Evolutionary conservation across 2,797 vertebrate species (phyloP).

Genomic region (Poeciliopsis presidionis): DNA sequence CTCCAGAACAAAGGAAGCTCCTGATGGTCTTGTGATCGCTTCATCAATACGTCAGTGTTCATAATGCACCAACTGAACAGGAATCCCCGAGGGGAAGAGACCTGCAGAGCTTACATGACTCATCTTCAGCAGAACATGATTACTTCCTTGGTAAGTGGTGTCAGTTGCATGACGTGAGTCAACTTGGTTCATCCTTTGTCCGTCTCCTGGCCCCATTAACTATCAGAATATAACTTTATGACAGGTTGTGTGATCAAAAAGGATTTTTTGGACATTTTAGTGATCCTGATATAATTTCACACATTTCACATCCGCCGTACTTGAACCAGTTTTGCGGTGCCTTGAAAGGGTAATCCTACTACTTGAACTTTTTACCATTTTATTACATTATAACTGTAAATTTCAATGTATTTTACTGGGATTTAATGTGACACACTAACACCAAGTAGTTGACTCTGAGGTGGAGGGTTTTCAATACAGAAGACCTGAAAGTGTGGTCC

Average conservation of each 20-base stretch:
- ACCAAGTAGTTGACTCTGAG: not conserved
- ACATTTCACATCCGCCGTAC: not conserved
- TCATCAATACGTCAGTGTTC: conserved; percentile 74
- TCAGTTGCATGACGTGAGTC: not conserved
- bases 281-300: not conserved
- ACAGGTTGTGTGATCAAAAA: not conserved
- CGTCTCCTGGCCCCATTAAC: conserved; percentile 1
- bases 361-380: not conserved
- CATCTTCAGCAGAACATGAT: conserved; percentile 22
- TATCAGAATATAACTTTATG: not conserved
- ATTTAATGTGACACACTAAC: not conserved
- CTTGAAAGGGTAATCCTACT: not conserved
- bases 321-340: not conserved
- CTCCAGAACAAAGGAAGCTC: conserved; percentile 34
- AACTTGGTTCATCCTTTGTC: conserved; percentile 20
- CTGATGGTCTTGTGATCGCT: conserved; percentile 64
- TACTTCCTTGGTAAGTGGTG: conserved; percentile 23
- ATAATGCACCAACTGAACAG: conserved; percentile 47
- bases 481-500: not conserved
- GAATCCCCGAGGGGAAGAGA: conserved; percentile 28
- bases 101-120: conserved; percentile 40
- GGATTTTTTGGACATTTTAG: not conserved
- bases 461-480: not conserved
- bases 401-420: not conserved
- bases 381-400: not conserved